A percentile compares a stretch with the other conserved stretches of the same genome.
These are phyloP conservation scores for Dendrolimus punctatus DNA, from an alignment of 1,140 invertebrate genomes.

Conservation along the genomic window DNA sequence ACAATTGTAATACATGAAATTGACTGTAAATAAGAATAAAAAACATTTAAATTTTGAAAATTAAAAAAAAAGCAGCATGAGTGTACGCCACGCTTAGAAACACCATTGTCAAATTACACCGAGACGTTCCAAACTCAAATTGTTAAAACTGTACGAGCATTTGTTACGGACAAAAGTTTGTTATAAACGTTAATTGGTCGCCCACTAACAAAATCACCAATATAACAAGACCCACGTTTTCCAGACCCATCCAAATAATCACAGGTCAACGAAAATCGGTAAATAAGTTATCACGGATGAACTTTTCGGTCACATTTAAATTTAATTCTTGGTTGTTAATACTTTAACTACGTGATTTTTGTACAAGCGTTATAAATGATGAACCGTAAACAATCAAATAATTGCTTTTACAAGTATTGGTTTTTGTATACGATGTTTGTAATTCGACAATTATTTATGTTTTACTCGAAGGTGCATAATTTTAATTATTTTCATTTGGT, in stretches of 20 bases:
- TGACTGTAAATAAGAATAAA: conserved; percentile 1
- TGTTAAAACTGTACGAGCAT: conserved; percentile 69
- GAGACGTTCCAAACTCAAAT: conserved; percentile 55
- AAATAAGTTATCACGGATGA: conserved; percentile 18
- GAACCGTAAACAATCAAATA: conserved; percentile 57
- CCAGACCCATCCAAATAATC: background rate
- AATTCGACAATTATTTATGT: too few relatives aligned
- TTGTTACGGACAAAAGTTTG: conserved; percentile 60
- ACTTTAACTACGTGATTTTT: conserved; percentile 54
- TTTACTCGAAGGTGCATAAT: too few relatives aligned
- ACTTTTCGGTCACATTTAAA: conserved; percentile 46
- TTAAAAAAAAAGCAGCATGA: conserved; percentile 9
- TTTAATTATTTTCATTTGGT: too few relatives aligned
- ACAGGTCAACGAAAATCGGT: conserved; percentile 18
- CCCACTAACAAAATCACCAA: conserved; percentile 28
- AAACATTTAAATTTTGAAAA: conserved; percentile 4
- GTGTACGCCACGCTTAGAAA: conserved; percentile 33
- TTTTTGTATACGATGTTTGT: background rate
- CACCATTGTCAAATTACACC: conserved; percentile 48
- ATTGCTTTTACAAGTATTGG: conserved; percentile 24
- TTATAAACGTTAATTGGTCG: conserved; percentile 62
- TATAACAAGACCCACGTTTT: conserved; percentile 15
- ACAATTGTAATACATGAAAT: background rate
- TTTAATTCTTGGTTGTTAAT: conserved; percentile 52
- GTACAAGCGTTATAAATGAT: conserved; percentile 41